Conservation (phyloP, 2,888 invertebrate species). For the Caenorhabditis sp. region DNA sequence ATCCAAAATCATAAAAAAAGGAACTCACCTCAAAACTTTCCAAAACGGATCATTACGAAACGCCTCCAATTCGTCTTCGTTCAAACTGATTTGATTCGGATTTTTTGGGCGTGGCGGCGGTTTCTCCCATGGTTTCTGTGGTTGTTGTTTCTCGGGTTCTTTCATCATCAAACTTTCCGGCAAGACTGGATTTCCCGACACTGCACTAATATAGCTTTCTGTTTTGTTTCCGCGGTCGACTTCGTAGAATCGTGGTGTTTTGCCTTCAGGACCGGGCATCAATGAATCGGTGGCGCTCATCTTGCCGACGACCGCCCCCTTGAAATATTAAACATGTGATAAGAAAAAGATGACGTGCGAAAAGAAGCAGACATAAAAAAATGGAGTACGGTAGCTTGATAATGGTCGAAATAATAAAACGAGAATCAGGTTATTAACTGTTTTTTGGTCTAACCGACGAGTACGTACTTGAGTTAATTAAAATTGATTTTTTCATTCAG, state of each 20-base stretch:
- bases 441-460: not conserved
- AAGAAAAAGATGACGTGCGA: too few relatives aligned
- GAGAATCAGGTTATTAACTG: not conserved
- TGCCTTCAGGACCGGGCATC: conserved; percentile 59
- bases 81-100: conserved; percentile 44
- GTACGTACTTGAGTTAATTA: not conserved
- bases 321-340: too few relatives aligned
- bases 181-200: conserved; percentile 58
- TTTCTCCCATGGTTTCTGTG: conserved; percentile 19
- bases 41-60: conserved; percentile 56
- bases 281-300: conserved; percentile 40
- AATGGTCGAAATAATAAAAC: not conserved
- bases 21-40: conserved; percentile 46
- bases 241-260: conserved; percentile 49
- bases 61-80: conserved; percentile 44
- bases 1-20: not conserved
- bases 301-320: too few relatives aligned
- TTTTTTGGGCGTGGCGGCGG: conserved; percentile 14
- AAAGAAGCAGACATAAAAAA: not conserved
- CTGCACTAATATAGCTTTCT: conserved; percentile 65
- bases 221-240: conserved; percentile 67
- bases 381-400: not conserved
- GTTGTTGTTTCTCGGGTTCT: conserved; percentile 13
- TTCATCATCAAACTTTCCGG: conserved; percentile 32
- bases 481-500: not conserved